A percentile compares a stretch with the other conserved stretches of the same genome.
Evolutionary conservation across 2,888 invertebrate species (phyloP).

Genomic region (Dyspetes luteomarginatus): DNA sequence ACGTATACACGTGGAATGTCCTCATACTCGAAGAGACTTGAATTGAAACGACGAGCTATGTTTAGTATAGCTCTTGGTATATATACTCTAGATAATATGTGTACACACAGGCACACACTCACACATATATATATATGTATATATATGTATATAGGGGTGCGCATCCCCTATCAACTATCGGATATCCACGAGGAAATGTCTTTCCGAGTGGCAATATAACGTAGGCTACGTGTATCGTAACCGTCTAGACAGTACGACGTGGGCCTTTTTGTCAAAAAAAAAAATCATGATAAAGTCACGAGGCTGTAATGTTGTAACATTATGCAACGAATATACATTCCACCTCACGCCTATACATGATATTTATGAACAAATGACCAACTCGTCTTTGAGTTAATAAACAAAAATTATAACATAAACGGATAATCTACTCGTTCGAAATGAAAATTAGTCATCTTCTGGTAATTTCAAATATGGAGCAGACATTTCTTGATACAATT

Average conservation of each 20-base stretch:
- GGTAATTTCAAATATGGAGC: no score
- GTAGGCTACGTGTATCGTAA: constrained; percentile 46
- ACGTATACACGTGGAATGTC: background rate
- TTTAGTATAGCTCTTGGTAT: background rate
- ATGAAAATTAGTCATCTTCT: no score
- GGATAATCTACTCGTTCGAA: no score
- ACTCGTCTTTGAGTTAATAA: no score
- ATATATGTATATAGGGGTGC: constrained; percentile 1
- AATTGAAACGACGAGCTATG: constrained; percentile 8
- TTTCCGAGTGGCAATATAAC: constrained; percentile 75
- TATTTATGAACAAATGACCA: no score
- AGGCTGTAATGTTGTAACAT: no score
- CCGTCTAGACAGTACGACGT: constrained; percentile 22
- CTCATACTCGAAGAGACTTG: constrained; percentile 4
- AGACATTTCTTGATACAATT: no score
- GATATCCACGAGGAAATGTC: constrained; percentile 64
- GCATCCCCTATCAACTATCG: constrained; percentile 31
- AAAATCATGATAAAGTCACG: constrained; percentile 1
- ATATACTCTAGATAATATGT: background rate
- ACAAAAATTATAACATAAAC: no score
- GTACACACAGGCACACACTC: no score
- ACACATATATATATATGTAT: background rate
- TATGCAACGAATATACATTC: no score
- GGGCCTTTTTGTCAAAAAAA: background rate
- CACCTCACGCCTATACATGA: no score